phyloP scores from a whole-genome alignment of 2,797 vertebrate species.

The Naso thynnoides region DNA sequence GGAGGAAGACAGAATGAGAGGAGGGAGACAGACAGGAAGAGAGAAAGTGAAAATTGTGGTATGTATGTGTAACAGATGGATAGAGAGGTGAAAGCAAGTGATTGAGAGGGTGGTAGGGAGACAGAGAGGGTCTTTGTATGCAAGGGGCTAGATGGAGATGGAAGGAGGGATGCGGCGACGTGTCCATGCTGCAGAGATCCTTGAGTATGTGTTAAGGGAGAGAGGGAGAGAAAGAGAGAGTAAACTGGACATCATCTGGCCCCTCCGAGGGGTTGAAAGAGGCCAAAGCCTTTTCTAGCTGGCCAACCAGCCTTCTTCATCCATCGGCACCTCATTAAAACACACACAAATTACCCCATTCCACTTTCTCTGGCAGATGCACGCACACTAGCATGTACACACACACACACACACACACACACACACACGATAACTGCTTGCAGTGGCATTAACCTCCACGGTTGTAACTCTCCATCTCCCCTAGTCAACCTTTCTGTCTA shows the following conservation, averaged over 20 bases:
- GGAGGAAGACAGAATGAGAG: constrained; percentile 31
- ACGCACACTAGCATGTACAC: constrained; percentile 2
- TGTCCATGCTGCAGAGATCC: constrained; percentile 67
- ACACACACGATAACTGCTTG: constrained; percentile 53
- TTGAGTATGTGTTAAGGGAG: constrained; percentile 50
- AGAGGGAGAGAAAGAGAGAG: constrained; percentile 36
- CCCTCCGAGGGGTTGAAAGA: constrained; percentile 71
- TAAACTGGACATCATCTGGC: constrained; percentile 65
- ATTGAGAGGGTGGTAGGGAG: constrained; percentile 25
- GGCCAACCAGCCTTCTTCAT: constrained; percentile 79
- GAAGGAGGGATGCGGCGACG: constrained; percentile 68
- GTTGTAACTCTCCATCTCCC: constrained; percentile 76
- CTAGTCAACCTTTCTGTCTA: constrained; percentile 77
- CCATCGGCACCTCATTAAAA: constrained; percentile 77
- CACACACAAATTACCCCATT: constrained; percentile 66
- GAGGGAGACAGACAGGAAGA: constrained; percentile 34
- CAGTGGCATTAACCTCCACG: constrained; percentile 76
- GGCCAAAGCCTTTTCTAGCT: constrained; percentile 73
- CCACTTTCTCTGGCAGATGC: constrained; percentile 55
- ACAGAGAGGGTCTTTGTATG: constrained; percentile 44
- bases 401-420: constrained; percentile 25
- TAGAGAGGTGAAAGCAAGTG: constrained; percentile 48
- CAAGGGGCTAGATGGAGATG: constrained; percentile 36
- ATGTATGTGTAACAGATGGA: constrained; percentile 32
- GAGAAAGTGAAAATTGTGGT: constrained; percentile 38